Conservation (phyloP, 2,888 invertebrate species). For the Limnephilus rhombicus region DNA sequence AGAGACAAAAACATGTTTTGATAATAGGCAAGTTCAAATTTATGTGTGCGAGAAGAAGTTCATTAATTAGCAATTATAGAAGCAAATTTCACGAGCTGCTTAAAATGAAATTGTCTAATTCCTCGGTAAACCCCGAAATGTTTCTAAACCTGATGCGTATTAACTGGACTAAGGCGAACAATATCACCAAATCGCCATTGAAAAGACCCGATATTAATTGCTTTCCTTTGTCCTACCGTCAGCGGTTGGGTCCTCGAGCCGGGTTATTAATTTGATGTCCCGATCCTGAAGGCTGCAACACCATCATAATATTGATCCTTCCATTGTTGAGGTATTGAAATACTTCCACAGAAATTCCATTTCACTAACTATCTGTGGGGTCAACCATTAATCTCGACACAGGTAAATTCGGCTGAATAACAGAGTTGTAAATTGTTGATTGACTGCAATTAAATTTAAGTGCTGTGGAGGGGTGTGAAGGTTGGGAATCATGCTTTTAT, state of each 20-base stretch:
- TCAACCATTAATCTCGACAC: neutral
- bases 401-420: neutral
- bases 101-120: neutral
- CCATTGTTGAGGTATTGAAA: neutral
- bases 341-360: neutral
- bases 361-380: neutral
- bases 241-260: conserved; percentile 2
- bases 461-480: neutral
- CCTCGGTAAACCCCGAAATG: neutral
- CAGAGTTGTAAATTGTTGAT: neutral
- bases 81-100: neutral
- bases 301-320: neutral
- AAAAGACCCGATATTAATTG: conserved; percentile 22
- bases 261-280: conserved; percentile 28
- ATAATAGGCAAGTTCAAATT: neutral
- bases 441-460: neutral
- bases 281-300: conserved; percentile 32
- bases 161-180: neutral
- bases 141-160: neutral
- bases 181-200: conserved; percentile 3
- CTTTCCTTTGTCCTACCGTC: conserved; percentile 32
- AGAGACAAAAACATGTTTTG: too few species aligned
- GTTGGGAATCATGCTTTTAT: neutral
- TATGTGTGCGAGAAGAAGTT: neutral
- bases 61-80: neutral